Conservation (phyloP, 1,140 invertebrate species). For the Potamilus streckersoni region DNA sequence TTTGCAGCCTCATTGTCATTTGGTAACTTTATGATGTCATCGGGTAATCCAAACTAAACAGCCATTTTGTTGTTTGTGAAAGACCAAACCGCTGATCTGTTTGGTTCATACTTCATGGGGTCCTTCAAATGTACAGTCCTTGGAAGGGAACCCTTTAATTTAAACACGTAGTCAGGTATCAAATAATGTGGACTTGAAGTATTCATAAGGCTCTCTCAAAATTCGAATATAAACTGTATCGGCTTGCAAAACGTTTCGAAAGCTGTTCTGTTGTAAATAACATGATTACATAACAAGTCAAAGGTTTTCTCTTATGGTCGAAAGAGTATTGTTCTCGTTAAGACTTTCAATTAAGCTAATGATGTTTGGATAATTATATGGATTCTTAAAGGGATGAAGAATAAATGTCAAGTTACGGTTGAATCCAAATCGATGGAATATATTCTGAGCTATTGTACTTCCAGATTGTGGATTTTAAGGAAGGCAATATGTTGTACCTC, state of each 20-base stretch:
- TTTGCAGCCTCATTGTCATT: slow-evolving; percentile 10
- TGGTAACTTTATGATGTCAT: slow-evolving; percentile 11
- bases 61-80: slow-evolving; percentile 45
- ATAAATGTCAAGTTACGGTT: slow-evolving; percentile 69
- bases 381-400: slow-evolving; percentile 53
- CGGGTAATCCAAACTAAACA: slow-evolving; percentile 40
- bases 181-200: slow-evolving; percentile 43
- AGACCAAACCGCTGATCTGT: slow-evolving; percentile 21
- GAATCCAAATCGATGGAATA: slow-evolving; percentile 69
- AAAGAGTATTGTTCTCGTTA: slow-evolving; percentile 13
- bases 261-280: slow-evolving; percentile 31
- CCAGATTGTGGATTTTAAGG: slow-evolving; percentile 67
- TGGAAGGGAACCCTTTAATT: slow-evolving; percentile 2
- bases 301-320: slow-evolving; percentile 27
- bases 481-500: slow-evolving; percentile 23
- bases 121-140: slow-evolving; percentile 17
- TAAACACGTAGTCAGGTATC: slow-evolving; percentile 16
- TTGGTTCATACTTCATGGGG: slow-evolving; percentile 30
- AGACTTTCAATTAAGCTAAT: slow-evolving; percentile 28
- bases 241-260: slow-evolving; percentile 32
- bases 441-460: slow-evolving; percentile 70
- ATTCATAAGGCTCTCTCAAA: slow-evolving; percentile 39
- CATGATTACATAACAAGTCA: slow-evolving; percentile 48
- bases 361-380: slow-evolving; percentile 23
- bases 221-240: slow-evolving; percentile 41